phyloP scores from a whole-genome alignment of 1,140 invertebrate species.

The Halictus rubicundus region DNA sequence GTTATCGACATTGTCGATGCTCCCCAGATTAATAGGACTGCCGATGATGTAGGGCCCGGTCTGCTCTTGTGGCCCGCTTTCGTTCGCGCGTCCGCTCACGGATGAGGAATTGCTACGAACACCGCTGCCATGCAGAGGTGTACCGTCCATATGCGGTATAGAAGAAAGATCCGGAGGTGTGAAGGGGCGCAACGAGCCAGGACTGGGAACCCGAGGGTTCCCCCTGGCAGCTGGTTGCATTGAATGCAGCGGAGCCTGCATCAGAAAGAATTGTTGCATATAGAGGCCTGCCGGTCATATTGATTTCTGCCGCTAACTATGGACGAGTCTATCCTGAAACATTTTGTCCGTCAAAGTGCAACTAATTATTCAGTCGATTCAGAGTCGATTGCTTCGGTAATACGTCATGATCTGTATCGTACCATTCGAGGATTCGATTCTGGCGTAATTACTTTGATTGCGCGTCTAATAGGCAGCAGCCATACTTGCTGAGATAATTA shows the following conservation, averaged over 20 bases:
- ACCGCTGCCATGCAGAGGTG: constrained; percentile 53
- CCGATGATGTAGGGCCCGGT: constrained; percentile 77
- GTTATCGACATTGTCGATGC: constrained; percentile 78
- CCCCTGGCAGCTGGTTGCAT: constrained; percentile 76
- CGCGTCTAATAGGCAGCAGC: not conserved
- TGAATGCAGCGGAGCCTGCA: constrained; percentile 74
- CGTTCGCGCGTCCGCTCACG: constrained; percentile 51
- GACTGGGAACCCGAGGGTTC: constrained; percentile 70
- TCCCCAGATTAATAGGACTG: constrained; percentile 76
- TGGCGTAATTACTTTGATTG: no score
- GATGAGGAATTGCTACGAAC: constrained; percentile 37
- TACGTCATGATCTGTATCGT: no score
- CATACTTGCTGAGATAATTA: not conserved
- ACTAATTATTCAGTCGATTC: no score
- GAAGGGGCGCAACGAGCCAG: constrained; percentile 70
- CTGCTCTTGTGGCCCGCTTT: constrained; percentile 45
- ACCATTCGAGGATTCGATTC: no score
- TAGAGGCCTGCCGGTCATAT: not conserved
- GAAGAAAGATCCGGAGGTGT: constrained; percentile 77
- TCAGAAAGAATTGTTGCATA: constrained; percentile 20
- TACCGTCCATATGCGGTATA: constrained; percentile 79
- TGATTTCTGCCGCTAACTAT: no score
- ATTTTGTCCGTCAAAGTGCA: no score
- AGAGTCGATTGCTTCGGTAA: no score
- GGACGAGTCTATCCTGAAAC: no score